Base-by-base conservation (phyloP, 2,888 invertebrate species). In the Rhodophaea formosa region DNA sequence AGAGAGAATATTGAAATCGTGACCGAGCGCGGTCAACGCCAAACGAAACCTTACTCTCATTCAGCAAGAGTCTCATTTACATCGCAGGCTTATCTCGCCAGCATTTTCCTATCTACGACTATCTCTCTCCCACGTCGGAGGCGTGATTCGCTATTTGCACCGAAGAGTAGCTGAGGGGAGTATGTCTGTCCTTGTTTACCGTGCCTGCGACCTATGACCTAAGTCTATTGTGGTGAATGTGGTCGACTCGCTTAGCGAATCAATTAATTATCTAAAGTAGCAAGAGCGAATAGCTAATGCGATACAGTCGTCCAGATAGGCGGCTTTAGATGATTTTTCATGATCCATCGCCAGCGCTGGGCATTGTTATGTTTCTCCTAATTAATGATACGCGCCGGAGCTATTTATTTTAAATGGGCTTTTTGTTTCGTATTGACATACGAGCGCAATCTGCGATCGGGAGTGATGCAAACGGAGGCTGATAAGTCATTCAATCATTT, bases 121-220 rank as follows among this genome's bases (percentile, higher is more conserved):
- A 72, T 89, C 88, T 81, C 79, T 72, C 73, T 89, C 88, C 78
- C 67, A 66, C 80, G 75, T 77, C 74, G 86, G 82, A 86, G 88
- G 88, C 88, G 88, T 89, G 88, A 88, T 88, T 87, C 82, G 86
- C 82, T 78, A 83, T 85, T 88, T 82, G 82, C 74, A 81, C 76
- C 76, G 72, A 76, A 74, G 82, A 79, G 82, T 70, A 79, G 77
- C 80, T 67, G 75, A 71, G 80, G 69, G 72, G 82, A 78, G 66
- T 81, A 86, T 84, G 77, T 70, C 82, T 75, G 84, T 89, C 89
- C 82, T 78, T 77, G 80, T 89, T 82, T 79, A 74, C 74, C 88
- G 72, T 72, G 73, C 71, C 65, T 70, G 68, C 84, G 88, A 89
- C 89, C 88, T 87, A 83, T 89, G 89, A 89, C 89, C 89, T 86